Conservation (phyloP, 2,888 invertebrate species). For the Perithous albicinctus region DNA sequence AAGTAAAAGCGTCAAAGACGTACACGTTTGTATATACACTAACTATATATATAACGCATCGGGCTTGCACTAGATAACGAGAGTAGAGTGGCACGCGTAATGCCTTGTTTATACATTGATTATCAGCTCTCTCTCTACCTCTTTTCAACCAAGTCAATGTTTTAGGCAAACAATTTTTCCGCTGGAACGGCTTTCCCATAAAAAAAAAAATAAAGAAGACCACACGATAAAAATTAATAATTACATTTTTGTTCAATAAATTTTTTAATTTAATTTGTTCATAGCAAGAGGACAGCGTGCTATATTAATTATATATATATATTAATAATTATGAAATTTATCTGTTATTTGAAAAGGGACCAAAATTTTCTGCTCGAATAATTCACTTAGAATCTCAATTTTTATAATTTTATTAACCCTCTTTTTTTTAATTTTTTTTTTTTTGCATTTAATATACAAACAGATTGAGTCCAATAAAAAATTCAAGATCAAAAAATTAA, state of each 20-base stretch:
- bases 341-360: no score
- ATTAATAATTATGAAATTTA: not conserved
- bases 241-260: not conserved
- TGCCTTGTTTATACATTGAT: slow-evolving; percentile 64
- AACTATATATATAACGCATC: not conserved
- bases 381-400: no score
- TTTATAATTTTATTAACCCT: no score
- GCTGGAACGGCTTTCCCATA: not conserved
- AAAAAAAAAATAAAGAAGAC: slow-evolving; percentile 14
- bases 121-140: slow-evolving; percentile 27
- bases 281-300: no score
- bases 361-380: no score
- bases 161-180: slow-evolving; percentile 46
- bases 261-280: not conserved
- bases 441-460: no score
- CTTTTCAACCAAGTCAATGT: slow-evolving; percentile 29
- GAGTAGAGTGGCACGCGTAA: slow-evolving; percentile 31
- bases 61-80: slow-evolving; percentile 55
- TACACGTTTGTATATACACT: not conserved
- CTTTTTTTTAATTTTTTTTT: no score
- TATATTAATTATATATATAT: no score
- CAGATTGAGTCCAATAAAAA: not conserved
- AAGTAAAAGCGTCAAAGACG: slow-evolving; percentile 66
- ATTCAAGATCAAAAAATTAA: no score
- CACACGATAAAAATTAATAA: no score